Evolutionary conservation across 30 jellyfish, hydroid and myxozoan species (phyloP).

Genomic region (Nemopilema nomurai): DNA sequence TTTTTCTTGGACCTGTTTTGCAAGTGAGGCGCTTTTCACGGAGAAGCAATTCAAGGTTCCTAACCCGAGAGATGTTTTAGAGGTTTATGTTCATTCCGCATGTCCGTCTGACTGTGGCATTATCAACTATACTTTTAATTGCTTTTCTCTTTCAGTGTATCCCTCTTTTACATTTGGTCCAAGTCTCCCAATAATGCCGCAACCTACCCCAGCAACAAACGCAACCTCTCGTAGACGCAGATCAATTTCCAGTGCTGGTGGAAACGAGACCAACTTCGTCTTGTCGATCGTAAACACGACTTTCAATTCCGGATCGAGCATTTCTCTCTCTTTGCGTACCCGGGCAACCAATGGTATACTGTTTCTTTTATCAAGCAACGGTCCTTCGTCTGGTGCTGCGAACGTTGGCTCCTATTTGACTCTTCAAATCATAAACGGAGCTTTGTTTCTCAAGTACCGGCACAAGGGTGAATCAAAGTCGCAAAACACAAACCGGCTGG

Average conservation of each 20-base stretch:
- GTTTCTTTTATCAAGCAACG: slow-evolving; percentile 20
- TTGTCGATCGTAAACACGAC: slow-evolving; percentile 23
- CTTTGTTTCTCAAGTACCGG: background rate
- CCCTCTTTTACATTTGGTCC: slow-evolving; percentile 36
- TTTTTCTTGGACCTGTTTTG: too few species aligned
- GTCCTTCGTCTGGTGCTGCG: slow-evolving; percentile 7
- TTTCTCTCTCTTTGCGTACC: slow-evolving; percentile 44
- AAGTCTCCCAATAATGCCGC: slow-evolving; percentile 9
- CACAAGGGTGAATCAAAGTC: slow-evolving; percentile 14
- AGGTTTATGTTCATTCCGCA: too few species aligned
- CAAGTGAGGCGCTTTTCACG: too few species aligned
- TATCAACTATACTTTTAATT: background rate
- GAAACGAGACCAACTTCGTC: slow-evolving; percentile 26
- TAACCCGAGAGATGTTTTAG: too few species aligned
- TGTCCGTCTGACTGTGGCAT: too few species aligned
- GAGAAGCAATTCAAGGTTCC: too few species aligned
- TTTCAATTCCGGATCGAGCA: slow-evolving; percentile 11
- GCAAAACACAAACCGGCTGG: background rate
- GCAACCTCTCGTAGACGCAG: slow-evolving; percentile 43
- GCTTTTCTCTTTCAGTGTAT: slow-evolving; percentile 15
- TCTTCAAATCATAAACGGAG: slow-evolving; percentile 30
- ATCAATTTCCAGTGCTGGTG: slow-evolving; percentile 1
- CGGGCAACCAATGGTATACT: slow-evolving; percentile 39
- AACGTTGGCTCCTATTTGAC: slow-evolving; percentile 19
- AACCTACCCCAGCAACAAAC: slow-evolving; percentile 31